These are phyloP conservation scores for Haliclystus octoradiatus DNA, from an alignment of 30 jellyfish, hydroid and myxozoan genomes.

Conservation along the genomic window DNA sequence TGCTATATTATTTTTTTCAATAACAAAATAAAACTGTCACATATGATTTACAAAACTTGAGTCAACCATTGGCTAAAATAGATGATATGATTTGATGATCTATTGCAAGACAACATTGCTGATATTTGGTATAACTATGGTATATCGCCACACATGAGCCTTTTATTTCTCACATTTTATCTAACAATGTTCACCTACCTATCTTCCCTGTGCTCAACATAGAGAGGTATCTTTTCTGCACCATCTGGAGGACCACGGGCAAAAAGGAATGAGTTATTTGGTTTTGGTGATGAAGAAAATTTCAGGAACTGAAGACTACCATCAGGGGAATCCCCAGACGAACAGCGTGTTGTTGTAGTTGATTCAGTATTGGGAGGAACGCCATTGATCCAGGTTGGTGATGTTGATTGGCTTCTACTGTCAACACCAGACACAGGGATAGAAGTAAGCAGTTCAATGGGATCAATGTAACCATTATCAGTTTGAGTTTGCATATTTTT, in stretches of 20 bases:
- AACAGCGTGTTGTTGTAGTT: neutral
- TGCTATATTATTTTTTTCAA: too few relatives aligned
- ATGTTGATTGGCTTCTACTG: constrained; percentile 79
- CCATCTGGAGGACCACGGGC: constrained; percentile 99
- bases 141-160: too few relatives aligned
- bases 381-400: constrained; percentile 67
- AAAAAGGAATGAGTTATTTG: constrained; percentile 72
- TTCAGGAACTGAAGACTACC: constrained; percentile 35
- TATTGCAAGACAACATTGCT: too few relatives aligned
- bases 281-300: constrained; percentile 93
- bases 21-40: too few relatives aligned
- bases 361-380: neutral
- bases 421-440: constrained; percentile 41
- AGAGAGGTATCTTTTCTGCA: constrained; percentile 81
- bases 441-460: constrained; percentile 31
- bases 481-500: constrained; percentile 79
- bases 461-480: constrained; percentile 68
- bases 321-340: constrained; percentile 50
- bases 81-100: too few relatives aligned
- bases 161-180: too few relatives aligned
- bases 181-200: too few relatives aligned
- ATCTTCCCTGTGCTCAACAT: constrained; percentile 56
- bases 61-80: too few relatives aligned
- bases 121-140: too few relatives aligned
- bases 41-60: too few relatives aligned